phyloP scores from a whole-genome alignment of 1,140 invertebrate genomes.

The Carposina sasakii region DNA sequence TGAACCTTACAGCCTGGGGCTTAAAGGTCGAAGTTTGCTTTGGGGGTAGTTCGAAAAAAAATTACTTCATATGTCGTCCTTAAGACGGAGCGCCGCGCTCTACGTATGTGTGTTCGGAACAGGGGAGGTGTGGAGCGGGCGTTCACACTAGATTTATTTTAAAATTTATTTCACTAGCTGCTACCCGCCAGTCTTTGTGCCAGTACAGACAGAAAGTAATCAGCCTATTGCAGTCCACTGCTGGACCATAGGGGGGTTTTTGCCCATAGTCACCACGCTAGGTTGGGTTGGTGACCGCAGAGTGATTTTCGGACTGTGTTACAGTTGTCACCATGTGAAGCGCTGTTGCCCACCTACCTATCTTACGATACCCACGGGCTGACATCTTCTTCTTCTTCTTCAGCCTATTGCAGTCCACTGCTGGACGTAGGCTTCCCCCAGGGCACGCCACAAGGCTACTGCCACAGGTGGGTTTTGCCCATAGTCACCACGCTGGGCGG shows the following conservation, averaged over 20 bases:
- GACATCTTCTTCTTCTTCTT: too few species aligned
- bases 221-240: neutral
- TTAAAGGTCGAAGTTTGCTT: constrained; percentile 38
- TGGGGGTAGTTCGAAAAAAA: constrained; percentile 56
- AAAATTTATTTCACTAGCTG: constrained; percentile 7
- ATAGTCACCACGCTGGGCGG: too few species aligned
- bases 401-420: too few species aligned
- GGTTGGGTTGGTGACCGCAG: neutral
- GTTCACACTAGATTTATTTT: constrained; percentile 12
- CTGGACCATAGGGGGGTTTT: neutral
- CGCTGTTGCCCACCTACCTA: too few species aligned
- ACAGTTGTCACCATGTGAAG: too few species aligned
- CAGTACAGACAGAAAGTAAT: too few species aligned
- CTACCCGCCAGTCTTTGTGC: neutral
- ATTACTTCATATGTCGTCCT: constrained; percentile 73
- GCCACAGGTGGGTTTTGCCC: too few species aligned
- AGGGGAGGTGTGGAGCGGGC: constrained; percentile 32
- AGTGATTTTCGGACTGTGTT: too few species aligned
- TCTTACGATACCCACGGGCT: too few species aligned
- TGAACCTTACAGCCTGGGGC: constrained; percentile 23
- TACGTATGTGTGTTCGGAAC: constrained; percentile 66
- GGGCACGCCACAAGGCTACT: too few species aligned
- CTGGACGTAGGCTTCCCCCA: too few species aligned
- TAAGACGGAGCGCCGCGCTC: constrained; percentile 68
- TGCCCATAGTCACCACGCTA: neutral